Conservation (phyloP, 2,113 vertebrate genomes). For the Indicator maculatus region DNA sequence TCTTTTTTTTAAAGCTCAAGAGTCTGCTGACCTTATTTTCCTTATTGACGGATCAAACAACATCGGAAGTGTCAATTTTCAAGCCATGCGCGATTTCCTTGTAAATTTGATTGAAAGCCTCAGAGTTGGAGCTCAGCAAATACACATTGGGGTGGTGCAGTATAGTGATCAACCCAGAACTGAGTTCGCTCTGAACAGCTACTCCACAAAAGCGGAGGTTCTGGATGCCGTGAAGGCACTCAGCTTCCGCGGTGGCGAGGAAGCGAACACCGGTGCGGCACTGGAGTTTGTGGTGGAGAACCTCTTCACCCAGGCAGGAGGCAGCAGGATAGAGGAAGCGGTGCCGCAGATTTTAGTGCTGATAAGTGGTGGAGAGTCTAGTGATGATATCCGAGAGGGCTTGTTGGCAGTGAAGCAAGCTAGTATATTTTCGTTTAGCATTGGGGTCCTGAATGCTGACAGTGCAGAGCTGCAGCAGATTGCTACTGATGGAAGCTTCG, state of each 20-base stretch:
- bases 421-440: conserved; percentile 83
- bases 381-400: conserved; percentile 87
- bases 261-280: conserved; percentile 89
- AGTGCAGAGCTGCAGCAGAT: conserved; percentile 86
- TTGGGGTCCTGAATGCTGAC: conserved; percentile 82
- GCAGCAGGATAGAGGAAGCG: conserved; percentile 91
- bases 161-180: conserved; percentile 86
- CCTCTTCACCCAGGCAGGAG: conserved; percentile 84
- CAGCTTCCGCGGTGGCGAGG: conserved; percentile 80
- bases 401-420: conserved; percentile 89
- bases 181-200: conserved; percentile 88
- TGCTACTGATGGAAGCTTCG: conserved; percentile 87
- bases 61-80: conserved; percentile 92
- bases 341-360: conserved; percentile 92
- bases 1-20: conserved; percentile 92
- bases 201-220: conserved; percentile 84
- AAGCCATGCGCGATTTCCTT: conserved; percentile 89
- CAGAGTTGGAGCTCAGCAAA: conserved; percentile 85
- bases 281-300: conserved; percentile 87
- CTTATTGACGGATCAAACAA: conserved; percentile 99
- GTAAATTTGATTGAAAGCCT: conserved; percentile 92
- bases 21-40: conserved; percentile 96
- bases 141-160: conserved; percentile 90
- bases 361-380: conserved; percentile 89
- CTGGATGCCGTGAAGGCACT: conserved; percentile 87